A percentile compares a stretch with the other conserved stretches of the same genome.
Conservation (phyloP, 2,113 vertebrate genomes). For the Litocranius walleri region DNA sequence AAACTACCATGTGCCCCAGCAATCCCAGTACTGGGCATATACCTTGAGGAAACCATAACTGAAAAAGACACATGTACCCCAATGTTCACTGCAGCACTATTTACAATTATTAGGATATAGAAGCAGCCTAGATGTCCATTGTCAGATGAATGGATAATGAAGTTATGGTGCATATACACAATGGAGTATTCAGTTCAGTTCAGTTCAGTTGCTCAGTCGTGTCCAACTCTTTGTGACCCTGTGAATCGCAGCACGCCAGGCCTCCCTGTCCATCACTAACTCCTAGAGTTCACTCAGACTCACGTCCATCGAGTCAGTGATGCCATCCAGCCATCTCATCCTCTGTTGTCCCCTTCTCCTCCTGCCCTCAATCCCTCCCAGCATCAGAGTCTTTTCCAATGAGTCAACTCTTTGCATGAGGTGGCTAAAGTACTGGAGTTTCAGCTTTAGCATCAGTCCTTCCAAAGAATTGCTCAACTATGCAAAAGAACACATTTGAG, state of each 20-base stretch:
- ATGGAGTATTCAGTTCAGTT: background rate
- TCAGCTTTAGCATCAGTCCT: too few species aligned
- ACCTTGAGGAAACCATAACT: background rate
- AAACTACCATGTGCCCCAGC: background rate
- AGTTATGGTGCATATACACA: background rate
- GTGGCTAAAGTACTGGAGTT: too few species aligned
- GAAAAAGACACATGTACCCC: background rate
- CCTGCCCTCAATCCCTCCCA: too few species aligned
- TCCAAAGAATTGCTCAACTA: background rate
- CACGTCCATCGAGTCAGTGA: too few species aligned
- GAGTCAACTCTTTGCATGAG: too few species aligned
- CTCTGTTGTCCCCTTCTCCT: too few species aligned
- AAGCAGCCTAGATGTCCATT: background rate
- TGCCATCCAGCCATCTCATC: too few species aligned
- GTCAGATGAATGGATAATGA: background rate
- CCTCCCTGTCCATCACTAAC: too few species aligned
- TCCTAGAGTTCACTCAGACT: too few species aligned
- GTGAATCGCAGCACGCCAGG: rapidly evolving
- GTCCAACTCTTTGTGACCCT: too few species aligned
- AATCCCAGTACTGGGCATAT: background rate
- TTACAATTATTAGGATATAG: background rate
- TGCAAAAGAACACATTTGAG: background rate
- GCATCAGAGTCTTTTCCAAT: too few species aligned
- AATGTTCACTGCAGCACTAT: background rate
- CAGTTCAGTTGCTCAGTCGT: too few species aligned